A percentile compares a stretch with the other conserved stretches of the same genome.
Evolutionary conservation across 37 sponge, comb jelly and placozoan genomes (phyloP).

Genomic region (Chondrilla cf. caribensis): DNA sequence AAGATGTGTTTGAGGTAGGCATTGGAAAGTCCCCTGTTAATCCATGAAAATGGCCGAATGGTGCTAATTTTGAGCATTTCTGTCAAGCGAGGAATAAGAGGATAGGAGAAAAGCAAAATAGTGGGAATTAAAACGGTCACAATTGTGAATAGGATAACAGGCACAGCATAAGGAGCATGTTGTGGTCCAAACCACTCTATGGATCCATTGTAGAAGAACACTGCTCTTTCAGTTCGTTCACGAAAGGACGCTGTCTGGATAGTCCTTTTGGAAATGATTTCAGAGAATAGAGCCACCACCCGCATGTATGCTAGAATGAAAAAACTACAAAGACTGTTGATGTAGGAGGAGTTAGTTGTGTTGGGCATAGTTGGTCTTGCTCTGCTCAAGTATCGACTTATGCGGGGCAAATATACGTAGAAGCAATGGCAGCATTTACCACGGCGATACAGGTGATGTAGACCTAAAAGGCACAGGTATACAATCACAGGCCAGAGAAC

Average conservation of each 20-base stretch:
- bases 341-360: too few relatives aligned
- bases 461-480: background rate
- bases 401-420: background rate
- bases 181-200: background rate
- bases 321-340: background rate
- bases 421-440: background rate
- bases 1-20: slow-evolving; percentile 2
- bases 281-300: background rate
- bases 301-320: background rate
- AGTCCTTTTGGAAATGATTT: background rate
- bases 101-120: background rate
- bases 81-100: background rate
- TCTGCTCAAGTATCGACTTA: background rate
- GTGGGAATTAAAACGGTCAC: background rate
- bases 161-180: slow-evolving; percentile 16
- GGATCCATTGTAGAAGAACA: slow-evolving; percentile 1
- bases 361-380: background rate
- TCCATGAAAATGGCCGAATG: background rate
- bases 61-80: background rate
- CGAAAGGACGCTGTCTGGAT: background rate
- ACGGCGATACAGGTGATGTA: background rate
- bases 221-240: background rate
- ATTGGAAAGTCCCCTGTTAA: background rate
- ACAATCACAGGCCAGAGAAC: slow-evolving; percentile 5
- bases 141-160: background rate